Percentiles rank a stretch among this genome's conserved stretches.
These are phyloP conservation scores for Pipistrellus pygmaeus DNA, from an alignment of 2,797 vertebrate genomes.

Conservation along the genomic window DNA sequence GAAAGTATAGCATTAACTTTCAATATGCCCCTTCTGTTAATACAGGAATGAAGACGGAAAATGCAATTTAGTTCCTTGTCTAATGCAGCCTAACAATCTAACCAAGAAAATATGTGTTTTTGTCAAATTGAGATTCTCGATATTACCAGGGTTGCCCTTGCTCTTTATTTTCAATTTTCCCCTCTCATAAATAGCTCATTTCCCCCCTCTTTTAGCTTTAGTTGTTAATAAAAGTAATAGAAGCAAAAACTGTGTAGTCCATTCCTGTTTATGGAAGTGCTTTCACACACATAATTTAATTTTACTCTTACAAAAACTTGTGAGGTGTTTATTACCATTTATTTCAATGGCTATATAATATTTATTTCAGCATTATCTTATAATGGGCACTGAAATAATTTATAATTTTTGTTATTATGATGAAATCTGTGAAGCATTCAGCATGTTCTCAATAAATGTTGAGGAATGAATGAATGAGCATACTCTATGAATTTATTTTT, in stretches of 20 bases:
- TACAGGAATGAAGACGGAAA: neutral
- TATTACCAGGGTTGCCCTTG: neutral
- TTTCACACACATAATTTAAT: constrained; percentile 5
- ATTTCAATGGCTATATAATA: neutral
- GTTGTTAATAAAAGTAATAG: neutral
- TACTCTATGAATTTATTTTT: neutral
- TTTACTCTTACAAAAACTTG: neutral
- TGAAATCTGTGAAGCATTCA: neutral
- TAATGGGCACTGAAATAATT: neutral
- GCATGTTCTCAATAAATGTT: neutral
- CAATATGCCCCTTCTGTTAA: neutral
- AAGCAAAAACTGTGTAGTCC: neutral
- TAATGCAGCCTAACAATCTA: neutral
- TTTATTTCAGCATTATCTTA: neutral
- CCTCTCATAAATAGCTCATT: neutral
- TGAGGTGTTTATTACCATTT: neutral
- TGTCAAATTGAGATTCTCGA: neutral
- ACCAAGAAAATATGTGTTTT: neutral
- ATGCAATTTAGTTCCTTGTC: neutral
- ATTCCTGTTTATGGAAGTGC: neutral
- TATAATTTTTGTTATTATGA: neutral
- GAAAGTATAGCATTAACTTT: neutral
- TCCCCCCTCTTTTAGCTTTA: neutral
- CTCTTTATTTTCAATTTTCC: neutral
- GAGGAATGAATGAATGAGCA: neutral